Evolutionary conservation across 2,797 vertebrate genomes (phyloP), one percentile per base, ranked within the genome.

Genomic region (Acipenser oxyrinchus): DNA sequence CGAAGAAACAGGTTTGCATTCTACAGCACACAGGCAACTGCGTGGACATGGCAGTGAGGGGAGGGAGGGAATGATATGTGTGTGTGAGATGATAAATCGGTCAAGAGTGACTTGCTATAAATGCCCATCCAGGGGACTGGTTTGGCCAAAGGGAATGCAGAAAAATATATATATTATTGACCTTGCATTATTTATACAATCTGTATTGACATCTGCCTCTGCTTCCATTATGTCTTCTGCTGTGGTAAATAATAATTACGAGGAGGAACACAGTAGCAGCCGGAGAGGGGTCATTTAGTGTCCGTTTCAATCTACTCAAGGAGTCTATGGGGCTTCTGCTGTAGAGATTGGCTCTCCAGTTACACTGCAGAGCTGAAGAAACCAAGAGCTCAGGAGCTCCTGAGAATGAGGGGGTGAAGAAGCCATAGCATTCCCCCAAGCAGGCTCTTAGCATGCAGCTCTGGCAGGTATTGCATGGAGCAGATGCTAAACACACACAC

Each of bases 171-270:
- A 78, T 51, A 83, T 79, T 82, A 85, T 76, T 88, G 86, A 86
- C 85, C 86, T 86, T 89, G 85, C 85, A 90, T 90, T 89, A 90
- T 90, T 90, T 88, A 90, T 89, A 81, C 78, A 79, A 79, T 55
- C 69, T 65, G 82, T 83, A 84, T 77, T 86, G 82, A 86, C 81
- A 12, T 79, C 73, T 73, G 77, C 79, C 84, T 82, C 79, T 83
- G 79, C 77, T 82, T 83, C 79, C 84, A 77, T 85, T 85, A 84
- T 88, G 83, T 89, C 81, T 82, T 60, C 10, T 86, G 18, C 18
- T 48, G 60, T 23, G 18, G 12, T 58, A 62, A 74, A 83, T 86
- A 87, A 87, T 85, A 78, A 86, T 81, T 75, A 85, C 68, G 66
- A 15, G 68, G 70, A 66, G 69, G 48, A 18, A 18, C 70, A 63